phyloP scores from a whole-genome alignment of 1,140 invertebrate genomes.

The Diabrotica undecimpunctata region DNA sequence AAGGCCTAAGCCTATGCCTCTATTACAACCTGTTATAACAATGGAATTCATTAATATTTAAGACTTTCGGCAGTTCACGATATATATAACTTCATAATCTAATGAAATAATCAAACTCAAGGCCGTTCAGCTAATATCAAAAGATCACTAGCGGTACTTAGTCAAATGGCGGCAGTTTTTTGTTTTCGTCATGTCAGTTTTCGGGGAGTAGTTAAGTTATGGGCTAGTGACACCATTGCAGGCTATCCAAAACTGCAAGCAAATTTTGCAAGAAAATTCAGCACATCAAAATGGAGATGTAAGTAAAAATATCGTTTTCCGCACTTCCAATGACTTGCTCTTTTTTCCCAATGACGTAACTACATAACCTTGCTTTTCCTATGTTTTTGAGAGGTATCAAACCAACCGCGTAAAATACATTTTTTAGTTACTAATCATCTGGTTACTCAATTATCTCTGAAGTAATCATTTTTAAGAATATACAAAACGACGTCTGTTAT shows the following conservation, averaged over 20 bases:
- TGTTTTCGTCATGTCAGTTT: constrained; percentile 38
- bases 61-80: constrained; percentile 22
- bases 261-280: neutral
- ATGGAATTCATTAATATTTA: constrained; percentile 64
- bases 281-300: neutral
- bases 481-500: no score
- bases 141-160: neutral
- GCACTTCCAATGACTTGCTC: neutral
- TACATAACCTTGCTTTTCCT: neutral
- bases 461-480: no score
- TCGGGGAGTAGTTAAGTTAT: constrained; percentile 30
- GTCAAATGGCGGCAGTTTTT: constrained; percentile 37
- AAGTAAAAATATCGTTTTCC: neutral
- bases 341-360: neutral
- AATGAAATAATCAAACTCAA: neutral
- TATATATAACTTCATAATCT: no score
- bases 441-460: no score
- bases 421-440: no score
- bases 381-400: neutral
- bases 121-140: neutral
- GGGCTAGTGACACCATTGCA: neutral
- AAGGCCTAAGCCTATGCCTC: constrained; percentile 81
- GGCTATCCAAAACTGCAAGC: neutral
- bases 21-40: constrained; percentile 83
- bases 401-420: no score